Evolutionary conservation across 2,797 vertebrate genomes (phyloP).

Genomic region (Manis crassicaudata): DNA sequence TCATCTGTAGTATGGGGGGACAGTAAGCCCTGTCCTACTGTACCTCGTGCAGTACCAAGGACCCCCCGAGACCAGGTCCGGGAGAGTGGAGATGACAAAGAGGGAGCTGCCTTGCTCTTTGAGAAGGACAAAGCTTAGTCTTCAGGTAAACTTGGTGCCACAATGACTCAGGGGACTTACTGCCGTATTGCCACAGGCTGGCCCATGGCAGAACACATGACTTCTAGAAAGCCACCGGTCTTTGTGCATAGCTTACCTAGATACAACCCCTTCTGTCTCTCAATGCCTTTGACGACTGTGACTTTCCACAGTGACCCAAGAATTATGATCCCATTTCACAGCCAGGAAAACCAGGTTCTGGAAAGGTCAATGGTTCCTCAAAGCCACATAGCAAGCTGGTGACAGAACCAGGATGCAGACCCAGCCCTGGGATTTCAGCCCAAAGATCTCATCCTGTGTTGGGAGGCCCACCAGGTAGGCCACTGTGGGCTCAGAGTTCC

Average conservation of each 20-base stretch:
- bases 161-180: neutral
- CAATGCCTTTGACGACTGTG: neutral
- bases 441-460: neutral
- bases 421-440: neutral
- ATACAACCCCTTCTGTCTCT: neutral
- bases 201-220: neutral
- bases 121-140: neutral
- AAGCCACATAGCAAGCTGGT: neutral
- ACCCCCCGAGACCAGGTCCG: neutral
- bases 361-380: neutral
- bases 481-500: neutral
- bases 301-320: neutral
- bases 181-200: neutral
- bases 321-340: neutral
- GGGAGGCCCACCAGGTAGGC: neutral
- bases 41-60: neutral
- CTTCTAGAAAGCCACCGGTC: neutral
- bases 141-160: neutral
- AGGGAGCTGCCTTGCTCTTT: neutral
- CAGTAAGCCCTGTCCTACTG: neutral
- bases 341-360: neutral
- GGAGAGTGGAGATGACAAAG: neutral
- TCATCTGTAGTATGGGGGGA: neutral
- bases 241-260: neutral
- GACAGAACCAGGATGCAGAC: neutral